A percentile compares a stretch with the other conserved stretches of the same genome.
Evolutionary conservation across 2,113 vertebrate genomes (phyloP).

Genomic region (Scomber japonicus): DNA sequence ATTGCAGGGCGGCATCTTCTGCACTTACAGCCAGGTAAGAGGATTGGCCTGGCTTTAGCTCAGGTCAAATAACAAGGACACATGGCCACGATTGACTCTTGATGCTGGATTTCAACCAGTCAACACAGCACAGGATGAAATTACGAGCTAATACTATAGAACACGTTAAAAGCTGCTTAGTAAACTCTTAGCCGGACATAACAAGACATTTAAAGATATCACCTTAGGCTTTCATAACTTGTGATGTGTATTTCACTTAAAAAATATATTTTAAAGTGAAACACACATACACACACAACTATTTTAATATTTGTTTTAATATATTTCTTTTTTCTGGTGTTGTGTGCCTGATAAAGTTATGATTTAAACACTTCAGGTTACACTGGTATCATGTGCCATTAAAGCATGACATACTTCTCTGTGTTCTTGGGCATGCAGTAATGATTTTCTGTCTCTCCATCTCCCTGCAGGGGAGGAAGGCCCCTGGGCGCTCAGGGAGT

Average conservation of each 20-base stretch:
- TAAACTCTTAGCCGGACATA: neutral
- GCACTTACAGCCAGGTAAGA: slow-evolving; percentile 56
- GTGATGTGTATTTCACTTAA: neutral
- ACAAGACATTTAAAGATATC: neutral
- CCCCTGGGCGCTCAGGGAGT: slow-evolving; percentile 90
- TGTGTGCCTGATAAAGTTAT: neutral
- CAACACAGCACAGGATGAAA: slow-evolving; percentile 1
- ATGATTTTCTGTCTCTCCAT: slow-evolving; percentile 44
- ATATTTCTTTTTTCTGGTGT: neutral
- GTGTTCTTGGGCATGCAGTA: neutral
- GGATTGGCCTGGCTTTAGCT: slow-evolving; percentile 76
- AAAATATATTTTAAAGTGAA: neutral
- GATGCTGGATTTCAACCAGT: slow-evolving; percentile 24
- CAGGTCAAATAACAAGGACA: slow-evolving; percentile 63
- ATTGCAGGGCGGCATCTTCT: slow-evolving; percentile 46
- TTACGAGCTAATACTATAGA: neutral
- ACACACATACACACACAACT: too few species aligned
- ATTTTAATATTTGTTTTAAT: neutral
- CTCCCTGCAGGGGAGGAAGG: slow-evolving; percentile 91
- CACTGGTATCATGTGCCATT: neutral
- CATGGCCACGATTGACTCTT: slow-evolving; percentile 40
- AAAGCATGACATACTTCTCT: slow-evolving; percentile 13
- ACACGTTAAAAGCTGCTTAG: slow-evolving; percentile 24
- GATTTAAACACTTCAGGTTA: neutral
- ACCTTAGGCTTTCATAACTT: too few species aligned